Percentiles rank a stretch among this genome's conserved stretches.
These are phyloP conservation scores for Trachythela sp. DNA, from an alignment of 64 coral and sea anemone genomes.

Conservation along the genomic window DNA sequence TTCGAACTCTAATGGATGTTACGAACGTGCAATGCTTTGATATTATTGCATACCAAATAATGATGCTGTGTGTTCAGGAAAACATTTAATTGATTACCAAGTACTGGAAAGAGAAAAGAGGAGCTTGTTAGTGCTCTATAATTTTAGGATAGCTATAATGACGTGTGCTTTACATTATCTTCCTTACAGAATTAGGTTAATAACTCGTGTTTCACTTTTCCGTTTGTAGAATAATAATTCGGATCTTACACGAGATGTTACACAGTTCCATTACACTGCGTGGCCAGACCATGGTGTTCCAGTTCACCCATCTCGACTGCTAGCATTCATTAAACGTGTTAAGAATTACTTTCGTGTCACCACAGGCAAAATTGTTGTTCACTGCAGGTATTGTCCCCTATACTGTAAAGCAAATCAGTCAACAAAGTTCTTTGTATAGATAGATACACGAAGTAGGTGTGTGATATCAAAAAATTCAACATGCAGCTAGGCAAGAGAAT, in stretches of 20 bases:
- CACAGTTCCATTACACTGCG: background rate
- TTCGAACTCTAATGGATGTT: too few species aligned
- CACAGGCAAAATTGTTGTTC: conserved; percentile 62
- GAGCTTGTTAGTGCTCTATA: background rate
- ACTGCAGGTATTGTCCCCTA: conserved; percentile 56
- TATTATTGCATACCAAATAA: too few species aligned
- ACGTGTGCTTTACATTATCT: too few species aligned
- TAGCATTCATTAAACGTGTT: conserved; percentile 18
- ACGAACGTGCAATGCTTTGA: too few species aligned
- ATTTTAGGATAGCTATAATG: too few species aligned
- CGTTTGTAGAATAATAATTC: background rate
- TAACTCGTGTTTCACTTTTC: too few species aligned
- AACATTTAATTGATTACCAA: background rate
- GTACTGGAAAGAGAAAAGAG: background rate
- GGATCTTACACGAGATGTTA: background rate
- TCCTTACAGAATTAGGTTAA: too few species aligned
- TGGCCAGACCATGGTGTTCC: conserved; percentile 25
- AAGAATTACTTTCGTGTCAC: conserved; percentile 18
- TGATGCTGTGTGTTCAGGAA: background rate
- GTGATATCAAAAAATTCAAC: too few species aligned
- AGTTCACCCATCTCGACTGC: background rate
- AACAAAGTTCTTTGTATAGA: background rate
- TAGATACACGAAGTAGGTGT: too few species aligned
- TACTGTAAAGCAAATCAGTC: too few species aligned
- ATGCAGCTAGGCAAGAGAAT: too few species aligned